Base-by-base conservation (phyloP, 2,113 vertebrate genomes). In the Sula dactylatra region DNA sequence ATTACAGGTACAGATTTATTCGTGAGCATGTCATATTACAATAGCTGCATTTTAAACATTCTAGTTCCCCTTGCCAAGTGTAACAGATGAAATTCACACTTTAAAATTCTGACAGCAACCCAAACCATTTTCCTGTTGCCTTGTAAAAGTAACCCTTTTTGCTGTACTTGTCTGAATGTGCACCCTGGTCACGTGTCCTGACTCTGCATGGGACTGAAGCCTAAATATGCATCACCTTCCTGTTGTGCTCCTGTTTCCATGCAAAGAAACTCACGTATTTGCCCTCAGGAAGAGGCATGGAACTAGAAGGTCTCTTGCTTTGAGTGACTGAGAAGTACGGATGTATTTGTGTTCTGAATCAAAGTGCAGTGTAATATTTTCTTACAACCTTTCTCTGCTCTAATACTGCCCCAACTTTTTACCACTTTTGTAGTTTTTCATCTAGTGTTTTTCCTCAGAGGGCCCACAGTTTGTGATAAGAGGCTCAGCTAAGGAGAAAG, bases 401-500 rank as follows among this genome's bases (percentile, higher is more conserved):
- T 59, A 79, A 66, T 65, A 27, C 14, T 66, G 13, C 17, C 13
- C 5, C 9, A 42, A 10, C 3, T 29, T 54, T 50, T 11, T 59
- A 47, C 10, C 11, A 18, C 20, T 56, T 73, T 27, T 36, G 1
- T 27, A 72, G 32, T 27, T 55, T 82, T 72, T 36, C 1, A 16
- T 76, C 8, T 79, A 1, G 19, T 50, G 10, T 20, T 26, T 81
- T 34, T 32, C 65, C 22, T 86, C 86, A 99, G 99, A 99, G 88
- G 59, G 88, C 78, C 10, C 83, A 80, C 67, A 40, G 7, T n/a
- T 79, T 59, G 77, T 92, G 85, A 45, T 22, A 76, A 85, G 42
- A 82, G 93, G 87, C 36, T 98, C 98, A 89, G 98, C 98, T 16
- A 97, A 98, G 55, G 98, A 98, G 92, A 99, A 99, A 96, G 98